phyloP scores from a whole-genome alignment of 2,797 vertebrate genomes.

The Xenops minutus region DNA sequence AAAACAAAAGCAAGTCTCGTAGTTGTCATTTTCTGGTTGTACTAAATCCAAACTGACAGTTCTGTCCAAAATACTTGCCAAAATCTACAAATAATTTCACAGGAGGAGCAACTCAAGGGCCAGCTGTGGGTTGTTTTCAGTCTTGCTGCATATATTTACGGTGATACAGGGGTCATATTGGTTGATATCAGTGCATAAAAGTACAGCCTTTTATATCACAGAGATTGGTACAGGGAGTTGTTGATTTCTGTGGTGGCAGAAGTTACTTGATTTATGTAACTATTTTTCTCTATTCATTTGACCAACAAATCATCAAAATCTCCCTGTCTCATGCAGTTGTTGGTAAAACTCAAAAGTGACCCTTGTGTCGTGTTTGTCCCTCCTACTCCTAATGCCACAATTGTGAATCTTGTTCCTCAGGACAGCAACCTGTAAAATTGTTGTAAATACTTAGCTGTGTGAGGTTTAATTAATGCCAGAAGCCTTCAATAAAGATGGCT shows the following conservation, averaged over 20 bases:
- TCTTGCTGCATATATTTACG: neutral
- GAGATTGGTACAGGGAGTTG: neutral
- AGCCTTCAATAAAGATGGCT: constrained; percentile 24
- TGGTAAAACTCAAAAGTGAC: neutral
- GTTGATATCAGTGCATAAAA: neutral
- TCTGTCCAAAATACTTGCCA: neutral
- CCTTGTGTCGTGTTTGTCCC: neutral
- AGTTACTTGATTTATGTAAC: neutral
- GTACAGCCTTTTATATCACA: neutral
- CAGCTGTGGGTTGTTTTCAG: neutral
- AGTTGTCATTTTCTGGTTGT: neutral
- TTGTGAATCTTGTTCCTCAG: neutral
- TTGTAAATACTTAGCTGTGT: neutral
- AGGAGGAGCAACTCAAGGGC: neutral
- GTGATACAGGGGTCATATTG: neutral
- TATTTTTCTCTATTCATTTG: neutral
- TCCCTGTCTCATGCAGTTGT: neutral
- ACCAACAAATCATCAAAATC: neutral
- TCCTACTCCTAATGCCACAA: neutral
- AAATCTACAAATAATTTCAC: neutral
- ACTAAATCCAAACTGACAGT: neutral
- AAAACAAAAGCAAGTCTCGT: neutral
- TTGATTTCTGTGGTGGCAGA: neutral
- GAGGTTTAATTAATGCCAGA: constrained; percentile 54
- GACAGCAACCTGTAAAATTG: neutral